These are phyloP conservation scores for Helicoverpa assulta DNA, from an alignment of 2,888 invertebrate species.

Conservation along the genomic window DNA sequence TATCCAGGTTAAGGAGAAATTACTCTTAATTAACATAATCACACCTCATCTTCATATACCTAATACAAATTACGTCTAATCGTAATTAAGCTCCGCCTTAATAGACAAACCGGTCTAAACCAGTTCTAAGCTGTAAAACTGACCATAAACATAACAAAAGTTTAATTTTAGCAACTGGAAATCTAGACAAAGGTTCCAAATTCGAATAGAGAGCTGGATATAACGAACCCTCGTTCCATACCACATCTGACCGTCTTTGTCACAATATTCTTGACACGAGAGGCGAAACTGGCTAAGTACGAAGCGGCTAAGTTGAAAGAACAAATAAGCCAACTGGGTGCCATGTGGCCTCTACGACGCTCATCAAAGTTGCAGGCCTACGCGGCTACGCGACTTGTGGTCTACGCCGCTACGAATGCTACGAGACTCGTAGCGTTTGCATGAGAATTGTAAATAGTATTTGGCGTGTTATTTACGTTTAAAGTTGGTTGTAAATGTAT, in stretches of 20 bases:
- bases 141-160: background rate
- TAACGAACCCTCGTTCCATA: slow-evolving; percentile 46
- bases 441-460: slow-evolving; percentile 52
- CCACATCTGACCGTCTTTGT: slow-evolving; percentile 60
- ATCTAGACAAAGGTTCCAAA: slow-evolving; percentile 13
- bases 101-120: too few species aligned
- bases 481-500: background rate
- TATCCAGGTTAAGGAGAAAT: background rate
- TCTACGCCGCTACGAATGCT: slow-evolving; percentile 64
- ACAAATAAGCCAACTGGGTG: slow-evolving; percentile 76
- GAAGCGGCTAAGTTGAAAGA: slow-evolving; percentile 71
- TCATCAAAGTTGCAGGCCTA: slow-evolving; percentile 86
- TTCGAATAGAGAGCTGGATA: slow-evolving; percentile 39
- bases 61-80: background rate
- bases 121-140: slow-evolving; percentile 2
- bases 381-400: slow-evolving; percentile 70
- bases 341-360: slow-evolving; percentile 81
- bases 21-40: slow-evolving; percentile 2
- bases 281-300: slow-evolving; percentile 64
- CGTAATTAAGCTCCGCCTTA: too few species aligned
- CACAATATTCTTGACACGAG: slow-evolving; percentile 63
- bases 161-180: slow-evolving; percentile 1
- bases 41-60: background rate
- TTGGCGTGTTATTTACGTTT: slow-evolving; percentile 32
- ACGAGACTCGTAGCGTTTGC: slow-evolving; percentile 68